Conservation (phyloP, 2,888 invertebrate species). For the Melieria omissa region DNA sequence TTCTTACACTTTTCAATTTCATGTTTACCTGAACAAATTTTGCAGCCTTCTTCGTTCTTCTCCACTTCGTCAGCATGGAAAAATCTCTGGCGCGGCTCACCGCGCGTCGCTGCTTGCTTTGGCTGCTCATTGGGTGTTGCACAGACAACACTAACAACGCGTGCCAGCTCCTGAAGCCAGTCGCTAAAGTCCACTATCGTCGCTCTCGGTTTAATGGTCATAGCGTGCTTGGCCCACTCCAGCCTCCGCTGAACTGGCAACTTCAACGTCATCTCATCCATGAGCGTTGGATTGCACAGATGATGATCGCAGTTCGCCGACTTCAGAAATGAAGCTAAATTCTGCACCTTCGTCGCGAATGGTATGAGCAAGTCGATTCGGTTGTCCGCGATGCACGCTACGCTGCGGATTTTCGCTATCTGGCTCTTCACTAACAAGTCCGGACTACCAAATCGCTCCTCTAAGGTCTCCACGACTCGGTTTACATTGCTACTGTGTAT, state of each 20-base stretch:
- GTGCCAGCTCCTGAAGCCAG: conserved; percentile 36
- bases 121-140: conserved; percentile 7
- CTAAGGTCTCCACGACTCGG: conserved; percentile 12
- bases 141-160: conserved; percentile 20
- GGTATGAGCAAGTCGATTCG: conserved; percentile 28
- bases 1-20: neutral
- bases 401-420: too few relatives aligned
- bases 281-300: conserved; percentile 35
- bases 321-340: conserved; percentile 37
- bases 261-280: conserved; percentile 36
- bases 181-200: conserved; percentile 32
- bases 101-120: too few relatives aligned
- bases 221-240: conserved; percentile 32
- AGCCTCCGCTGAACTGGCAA: conserved; percentile 30
- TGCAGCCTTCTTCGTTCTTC: neutral
- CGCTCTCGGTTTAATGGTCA: conserved; percentile 21
- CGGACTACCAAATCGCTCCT: conserved; percentile 17
- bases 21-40: neutral
- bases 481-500: conserved; percentile 22
- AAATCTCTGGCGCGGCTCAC: conserved; percentile 14
- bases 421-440: conserved; percentile 19
- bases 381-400: too few relatives aligned
- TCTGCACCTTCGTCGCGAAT: conserved; percentile 40
- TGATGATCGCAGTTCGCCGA: conserved; percentile 37
- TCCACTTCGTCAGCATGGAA: conserved; percentile 6